A percentile compares a stretch with the other conserved stretches of the same genome.
These are phyloP conservation scores for Phenganax marumi DNA, from an alignment of 92 coral and sea anemone genomes.

Conservation along the genomic window DNA sequence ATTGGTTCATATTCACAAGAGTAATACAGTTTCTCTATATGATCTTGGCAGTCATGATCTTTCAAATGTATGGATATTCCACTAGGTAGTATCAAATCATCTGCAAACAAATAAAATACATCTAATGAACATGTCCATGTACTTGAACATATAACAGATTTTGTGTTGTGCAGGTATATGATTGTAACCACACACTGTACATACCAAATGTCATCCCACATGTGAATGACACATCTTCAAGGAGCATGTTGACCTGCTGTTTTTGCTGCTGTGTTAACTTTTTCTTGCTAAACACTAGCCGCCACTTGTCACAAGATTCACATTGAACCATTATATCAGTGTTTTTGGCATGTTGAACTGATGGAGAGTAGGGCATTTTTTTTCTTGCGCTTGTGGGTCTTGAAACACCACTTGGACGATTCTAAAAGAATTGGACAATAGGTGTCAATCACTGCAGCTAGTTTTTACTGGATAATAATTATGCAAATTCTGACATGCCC, in stretches of 20 bases:
- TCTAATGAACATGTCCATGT: not conserved
- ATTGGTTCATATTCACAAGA: conserved; percentile 31
- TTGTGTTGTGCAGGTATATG: not conserved
- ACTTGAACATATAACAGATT: not conserved
- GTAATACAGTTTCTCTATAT: conserved; percentile 23
- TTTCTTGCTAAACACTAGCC: conserved; percentile 34
- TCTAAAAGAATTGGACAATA: not conserved
- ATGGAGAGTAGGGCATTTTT: conserved; percentile 17
- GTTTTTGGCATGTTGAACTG: conserved; percentile 23
- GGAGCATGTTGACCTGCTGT: conserved; percentile 24
- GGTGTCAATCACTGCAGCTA: not conserved
- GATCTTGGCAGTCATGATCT: conserved; percentile 25
- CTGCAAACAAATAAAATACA: conserved; percentile 29
- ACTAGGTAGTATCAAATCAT: conserved; percentile 9
- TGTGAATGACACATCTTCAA: conserved; percentile 17
- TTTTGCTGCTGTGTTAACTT: conserved; percentile 39
- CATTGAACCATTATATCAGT: conserved; percentile 22
- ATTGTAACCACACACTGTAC: not conserved
- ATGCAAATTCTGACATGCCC: too few relatives aligned
- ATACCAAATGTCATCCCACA: conserved; percentile 17
- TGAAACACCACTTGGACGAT: conserved; percentile 16
- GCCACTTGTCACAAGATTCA: conserved; percentile 24
- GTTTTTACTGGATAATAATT: not conserved
- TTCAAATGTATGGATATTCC: conserved; percentile 11
- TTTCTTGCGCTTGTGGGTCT: not conserved